Evolutionary conservation across 1,140 invertebrate species (phyloP).

Genomic region (Hycleus cichorii): DNA sequence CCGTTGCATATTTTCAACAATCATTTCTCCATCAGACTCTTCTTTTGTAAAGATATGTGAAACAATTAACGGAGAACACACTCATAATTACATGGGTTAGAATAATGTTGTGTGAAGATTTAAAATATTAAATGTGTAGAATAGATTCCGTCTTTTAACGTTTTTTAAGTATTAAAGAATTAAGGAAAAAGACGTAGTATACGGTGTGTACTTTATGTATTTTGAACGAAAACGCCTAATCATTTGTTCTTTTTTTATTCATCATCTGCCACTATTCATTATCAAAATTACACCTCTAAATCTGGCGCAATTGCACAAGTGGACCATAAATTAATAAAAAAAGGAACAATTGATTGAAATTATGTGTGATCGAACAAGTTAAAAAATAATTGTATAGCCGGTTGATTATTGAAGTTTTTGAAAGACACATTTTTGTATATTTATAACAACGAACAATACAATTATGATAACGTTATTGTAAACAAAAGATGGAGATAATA

Average conservation of each 20-base stretch:
- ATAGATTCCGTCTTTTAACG: slow-evolving; percentile 21
- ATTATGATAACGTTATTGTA: not conserved
- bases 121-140: slow-evolving; percentile 23
- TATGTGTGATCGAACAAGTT: not conserved
- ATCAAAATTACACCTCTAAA: not conserved
- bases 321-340: too few species aligned
- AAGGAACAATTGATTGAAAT: not conserved
- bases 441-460: slow-evolving; percentile 29
- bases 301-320: too few species aligned
- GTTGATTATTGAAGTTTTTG: not conserved
- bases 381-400: slow-evolving; percentile 1
- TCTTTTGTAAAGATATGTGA: too few species aligned
- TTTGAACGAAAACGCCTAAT: slow-evolving; percentile 18
- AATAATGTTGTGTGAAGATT: slow-evolving; percentile 13
- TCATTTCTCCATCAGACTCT: too few species aligned
- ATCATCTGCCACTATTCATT: not conserved
- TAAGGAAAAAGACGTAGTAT: slow-evolving; percentile 9
- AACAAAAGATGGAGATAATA: not conserved
- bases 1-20: too few species aligned
- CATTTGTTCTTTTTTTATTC: slow-evolving; percentile 6
- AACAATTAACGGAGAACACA: too few species aligned
- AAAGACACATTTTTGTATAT: slow-evolving; percentile 24
- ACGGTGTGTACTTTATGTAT: slow-evolving; percentile 22
- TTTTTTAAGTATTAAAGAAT: slow-evolving; percentile 1
- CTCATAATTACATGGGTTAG: too few species aligned